A percentile compares a stretch with the other conserved stretches of the same genome.
Evolutionary conservation across 2,888 invertebrate species (phyloP).

Genomic region (Andrena praecox): DNA sequence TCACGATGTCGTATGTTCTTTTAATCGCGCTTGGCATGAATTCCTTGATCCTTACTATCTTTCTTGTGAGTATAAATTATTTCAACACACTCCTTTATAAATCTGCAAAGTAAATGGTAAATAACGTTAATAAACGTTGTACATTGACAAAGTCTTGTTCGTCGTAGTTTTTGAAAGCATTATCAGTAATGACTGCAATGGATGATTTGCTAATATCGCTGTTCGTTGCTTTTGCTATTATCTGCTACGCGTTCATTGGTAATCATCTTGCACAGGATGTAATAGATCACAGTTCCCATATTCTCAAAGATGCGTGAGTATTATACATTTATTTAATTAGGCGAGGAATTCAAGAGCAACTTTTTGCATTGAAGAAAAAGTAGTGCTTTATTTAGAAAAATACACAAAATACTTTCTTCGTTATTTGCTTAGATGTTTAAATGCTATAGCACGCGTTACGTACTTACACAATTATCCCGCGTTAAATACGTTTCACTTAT

Average conservation of each 20-base stretch:
- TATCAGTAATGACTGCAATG: neutral
- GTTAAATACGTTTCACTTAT: no score
- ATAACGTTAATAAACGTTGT: no score
- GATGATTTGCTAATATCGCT: neutral
- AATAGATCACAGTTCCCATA: neutral
- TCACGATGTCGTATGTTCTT: neutral
- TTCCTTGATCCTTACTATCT: neutral
- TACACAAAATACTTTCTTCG: no score
- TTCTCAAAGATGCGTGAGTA: slow-evolving; percentile 5
- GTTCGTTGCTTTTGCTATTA: neutral
- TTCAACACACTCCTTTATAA: neutral
- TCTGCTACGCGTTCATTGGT: neutral
- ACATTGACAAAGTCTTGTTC: neutral
- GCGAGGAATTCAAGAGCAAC: no score
- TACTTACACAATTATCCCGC: no score
- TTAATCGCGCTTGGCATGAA: neutral
- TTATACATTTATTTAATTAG: no score
- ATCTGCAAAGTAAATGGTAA: no score
- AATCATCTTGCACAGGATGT: neutral
- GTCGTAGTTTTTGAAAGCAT: neutral
- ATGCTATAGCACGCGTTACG: no score
- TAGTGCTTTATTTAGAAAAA: no score
- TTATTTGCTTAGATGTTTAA: no score
- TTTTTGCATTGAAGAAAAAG: no score
- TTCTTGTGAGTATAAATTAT: neutral